Evolutionary conservation across 2,888 invertebrate genomes (phyloP), one percentile per base, ranked within the genome.

Genomic region (Sabatieria punctata): DNA sequence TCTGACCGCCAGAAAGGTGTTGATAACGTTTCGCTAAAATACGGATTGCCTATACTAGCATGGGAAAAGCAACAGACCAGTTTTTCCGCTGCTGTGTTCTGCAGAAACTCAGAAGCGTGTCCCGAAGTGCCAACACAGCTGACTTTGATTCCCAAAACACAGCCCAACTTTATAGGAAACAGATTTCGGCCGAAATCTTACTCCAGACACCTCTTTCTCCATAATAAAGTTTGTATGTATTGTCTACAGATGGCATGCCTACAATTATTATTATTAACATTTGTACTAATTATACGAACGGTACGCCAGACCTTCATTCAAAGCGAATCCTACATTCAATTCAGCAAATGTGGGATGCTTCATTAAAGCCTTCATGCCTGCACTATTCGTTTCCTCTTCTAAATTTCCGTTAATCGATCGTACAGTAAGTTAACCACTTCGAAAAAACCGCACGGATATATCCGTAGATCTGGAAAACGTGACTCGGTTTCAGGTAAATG

Each of bases 221-320:
- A 56, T 70, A 69, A 57, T 65, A 72, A 0, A 70, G 65, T 37
- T 64, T 63, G 55, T 66, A 71, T 2, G 60, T 58, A 40, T 63
- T 57, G 3, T 57, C 60, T 11, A 63, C 63, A 48, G 59, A 64
- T 4, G 67, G 66, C 11, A 67, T 45, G 26, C 67, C 66, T 66
- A 51, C 13, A 51, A 50, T 40, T 24, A n/a, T 41, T 19, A 42
- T 25, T 36, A 43, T 21, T 8, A 13, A 39, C 19, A n/a, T n/a
- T n/a, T n/a, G n/a, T n/a, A n/a, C n/a, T n/a, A n/a, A n/a, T n/a
- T n/a, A n/a, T n/a, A n/a, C n/a, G n/a, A n/a, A n/a, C n/a, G n/a
- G n/a, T n/a, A n/a, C n/a, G n/a, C n/a, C n/a, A n/a, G 33, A 65
- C 88, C 88, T 70, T 89, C 89, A 63, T 89, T 89, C 52, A 89